These are phyloP conservation scores for Epinotia ramella DNA, from an alignment of 2,888 invertebrate species.

Conservation along the genomic window DNA sequence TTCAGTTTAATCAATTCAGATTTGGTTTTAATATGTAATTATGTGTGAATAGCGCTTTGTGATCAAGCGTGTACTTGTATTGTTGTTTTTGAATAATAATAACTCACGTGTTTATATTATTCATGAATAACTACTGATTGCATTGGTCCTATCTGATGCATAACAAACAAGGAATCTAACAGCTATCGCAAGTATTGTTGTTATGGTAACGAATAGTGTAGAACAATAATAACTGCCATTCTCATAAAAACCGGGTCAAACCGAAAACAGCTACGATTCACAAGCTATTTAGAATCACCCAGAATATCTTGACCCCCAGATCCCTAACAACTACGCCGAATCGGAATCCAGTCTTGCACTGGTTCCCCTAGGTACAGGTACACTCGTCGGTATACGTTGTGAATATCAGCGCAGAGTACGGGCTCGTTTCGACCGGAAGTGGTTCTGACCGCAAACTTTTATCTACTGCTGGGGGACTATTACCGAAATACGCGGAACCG, in stretches of 20 bases:
- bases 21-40: not conserved
- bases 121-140: constrained; percentile 8
- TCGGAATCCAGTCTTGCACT: not conserved
- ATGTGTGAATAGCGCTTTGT: not conserved
- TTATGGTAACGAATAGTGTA: not conserved
- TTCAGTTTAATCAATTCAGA: no score
- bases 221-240: not conserved
- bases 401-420: not conserved
- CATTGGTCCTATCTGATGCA: constrained; percentile 16
- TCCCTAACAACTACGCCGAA: not conserved
- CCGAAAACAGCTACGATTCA: constrained; percentile 19
- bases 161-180: not conserved
- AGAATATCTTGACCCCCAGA: not conserved
- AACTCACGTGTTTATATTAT: not conserved
- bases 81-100: constrained; percentile 13
- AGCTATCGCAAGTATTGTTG: not conserved
- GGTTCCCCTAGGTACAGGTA: not conserved
- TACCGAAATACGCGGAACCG: constrained; percentile 48
- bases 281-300: not conserved
- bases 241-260: constrained; percentile 34
- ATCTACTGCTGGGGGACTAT: constrained; percentile 53
- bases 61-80: not conserved
- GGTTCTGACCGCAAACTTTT: constrained; percentile 58
- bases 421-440: constrained; percentile 60
- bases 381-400: not conserved